These are phyloP conservation scores for Mycogona germanica DNA, from an alignment of 2,888 invertebrate species.

Conservation along the genomic window DNA sequence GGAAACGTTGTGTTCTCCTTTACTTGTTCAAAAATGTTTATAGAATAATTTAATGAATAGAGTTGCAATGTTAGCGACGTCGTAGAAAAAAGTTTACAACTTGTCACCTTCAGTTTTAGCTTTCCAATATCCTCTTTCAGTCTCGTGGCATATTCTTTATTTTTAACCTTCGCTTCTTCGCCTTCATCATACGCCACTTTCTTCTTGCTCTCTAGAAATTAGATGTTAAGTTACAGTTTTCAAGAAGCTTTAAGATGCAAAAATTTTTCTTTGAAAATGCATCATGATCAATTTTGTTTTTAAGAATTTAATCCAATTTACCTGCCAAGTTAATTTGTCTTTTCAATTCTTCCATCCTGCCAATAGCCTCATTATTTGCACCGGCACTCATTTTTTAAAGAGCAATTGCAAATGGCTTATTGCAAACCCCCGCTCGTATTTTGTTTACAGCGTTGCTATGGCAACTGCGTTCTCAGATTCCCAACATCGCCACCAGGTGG, in stretches of 20 bases:
- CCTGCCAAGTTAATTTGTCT: constrained; percentile 6
- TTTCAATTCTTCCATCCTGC: constrained; percentile 1
- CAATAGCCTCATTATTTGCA: neutral
- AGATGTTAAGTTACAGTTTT: neutral
- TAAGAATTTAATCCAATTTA: neutral
- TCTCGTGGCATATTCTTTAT: neutral
- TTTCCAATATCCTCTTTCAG: constrained; percentile 10
- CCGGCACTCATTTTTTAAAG: neutral
- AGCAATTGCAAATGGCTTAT: neutral
- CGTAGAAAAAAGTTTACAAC: neutral
- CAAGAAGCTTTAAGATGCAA: constrained; percentile 31
- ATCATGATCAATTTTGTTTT: neutral
- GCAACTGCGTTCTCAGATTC: neutral
- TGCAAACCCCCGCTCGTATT: neutral
- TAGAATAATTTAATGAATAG: neutral
- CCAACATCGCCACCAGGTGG: neutral
- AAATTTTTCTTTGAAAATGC: too few species aligned
- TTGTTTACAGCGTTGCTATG: neutral
- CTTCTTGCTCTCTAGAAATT: constrained; percentile 11
- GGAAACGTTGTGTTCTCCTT: neutral
- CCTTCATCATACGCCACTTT: constrained; percentile 14
- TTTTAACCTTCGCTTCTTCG: constrained; percentile 13
- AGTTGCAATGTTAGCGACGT: neutral
- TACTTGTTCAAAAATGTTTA: too few species aligned
- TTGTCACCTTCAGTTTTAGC: constrained; percentile 3